Base-by-base conservation (phyloP, 2,113 vertebrate species). In the Saccopteryx leptura region DNA sequence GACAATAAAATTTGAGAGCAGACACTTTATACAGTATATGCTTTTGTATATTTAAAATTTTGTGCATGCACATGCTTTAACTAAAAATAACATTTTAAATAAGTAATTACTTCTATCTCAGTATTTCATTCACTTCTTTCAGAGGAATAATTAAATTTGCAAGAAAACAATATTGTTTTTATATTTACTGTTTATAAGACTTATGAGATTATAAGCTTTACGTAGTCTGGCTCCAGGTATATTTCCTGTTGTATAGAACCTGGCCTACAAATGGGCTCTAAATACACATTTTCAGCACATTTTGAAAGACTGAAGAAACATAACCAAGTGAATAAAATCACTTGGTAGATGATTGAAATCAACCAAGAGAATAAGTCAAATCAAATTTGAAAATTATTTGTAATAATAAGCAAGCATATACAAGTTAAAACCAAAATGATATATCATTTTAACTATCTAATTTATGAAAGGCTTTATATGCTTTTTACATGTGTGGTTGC, bases 41-140 rank as follows among this genome's bases (percentile, higher is more conserved):
- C 2, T 79, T 93, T 61, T 82, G 80, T 46, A 33, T 89, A 71
- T 81, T 85, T 65, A 81, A 75, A 86, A 52, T 71, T 63, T 54
- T 65, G 19, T 90, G 2, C 9, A 61, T 33, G 46, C 0, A 50
- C 2, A 79, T 33, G 91, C 63, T 82, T 75, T 93, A 39, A 87
- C 78, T 84, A 39, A 39, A 94, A 90, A 75, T 56, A 68, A 50
- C 14, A 9, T 13, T 82, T 82, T 50, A 33, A 85, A 52, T 21
- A 78, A 26, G 7, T 82, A 74, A 3, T 19, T 28, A 48, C 78
- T 81, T 86, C 46, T 31, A 26, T 39, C 13, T 39, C 33, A 71
- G 17, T 12, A 72, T 33, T 15, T 4, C 56, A 48, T 46, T 79
- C 56, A 84, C 12, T 83, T 84, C 28, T 82, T 88, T 69, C 33